phyloP scores from a whole-genome alignment of 2,113 vertebrate species.

The Caloenas nicobarica region DNA sequence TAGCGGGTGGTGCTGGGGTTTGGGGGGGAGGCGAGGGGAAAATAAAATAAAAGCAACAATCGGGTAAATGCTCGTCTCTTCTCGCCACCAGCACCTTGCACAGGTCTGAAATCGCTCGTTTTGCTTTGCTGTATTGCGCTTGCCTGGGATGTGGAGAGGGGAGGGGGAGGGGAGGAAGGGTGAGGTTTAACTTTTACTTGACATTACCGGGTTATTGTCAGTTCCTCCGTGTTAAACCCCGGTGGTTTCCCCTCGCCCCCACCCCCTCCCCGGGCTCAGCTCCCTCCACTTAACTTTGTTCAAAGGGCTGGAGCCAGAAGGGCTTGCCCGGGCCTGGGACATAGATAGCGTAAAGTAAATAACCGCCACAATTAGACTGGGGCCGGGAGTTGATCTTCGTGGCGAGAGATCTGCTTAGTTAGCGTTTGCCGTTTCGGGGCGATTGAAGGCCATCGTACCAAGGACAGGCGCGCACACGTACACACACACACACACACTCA shows the following conservation, averaged over 20 bases:
- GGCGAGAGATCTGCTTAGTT: constrained; percentile 48
- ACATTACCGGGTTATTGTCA: constrained; percentile 27
- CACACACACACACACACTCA: not conserved
- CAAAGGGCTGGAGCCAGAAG: constrained; percentile 34
- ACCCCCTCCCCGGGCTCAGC: not conserved
- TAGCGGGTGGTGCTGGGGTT: constrained; percentile 26
- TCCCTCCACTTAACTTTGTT: constrained; percentile 73
- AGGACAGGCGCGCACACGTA: constrained; percentile 62
- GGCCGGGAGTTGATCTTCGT: constrained; percentile 22
- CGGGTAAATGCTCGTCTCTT: constrained; percentile 27
- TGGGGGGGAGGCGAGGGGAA: not conserved
- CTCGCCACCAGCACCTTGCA: constrained; percentile 32
- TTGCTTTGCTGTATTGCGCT: constrained; percentile 55
- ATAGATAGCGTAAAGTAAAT: constrained; percentile 49
- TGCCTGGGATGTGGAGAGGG: constrained; percentile 23
- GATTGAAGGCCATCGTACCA: constrained; percentile 70
- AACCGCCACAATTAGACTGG: constrained; percentile 1
- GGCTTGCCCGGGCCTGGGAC: constrained; percentile 55
- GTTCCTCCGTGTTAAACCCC: not conserved
- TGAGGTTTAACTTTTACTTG: constrained; percentile 59
- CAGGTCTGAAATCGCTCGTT: constrained; percentile 58
- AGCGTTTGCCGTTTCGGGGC: constrained; percentile 62
- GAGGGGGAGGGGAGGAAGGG: constrained; percentile 37
- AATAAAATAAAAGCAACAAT: constrained; percentile 48
- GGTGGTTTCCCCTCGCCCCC: constrained; percentile 12